A percentile compares a stretch with the other conserved stretches of the same genome.
phyloP scores from a whole-genome alignment of 2,888 invertebrate species.

The Muschampia staudingeri region DNA sequence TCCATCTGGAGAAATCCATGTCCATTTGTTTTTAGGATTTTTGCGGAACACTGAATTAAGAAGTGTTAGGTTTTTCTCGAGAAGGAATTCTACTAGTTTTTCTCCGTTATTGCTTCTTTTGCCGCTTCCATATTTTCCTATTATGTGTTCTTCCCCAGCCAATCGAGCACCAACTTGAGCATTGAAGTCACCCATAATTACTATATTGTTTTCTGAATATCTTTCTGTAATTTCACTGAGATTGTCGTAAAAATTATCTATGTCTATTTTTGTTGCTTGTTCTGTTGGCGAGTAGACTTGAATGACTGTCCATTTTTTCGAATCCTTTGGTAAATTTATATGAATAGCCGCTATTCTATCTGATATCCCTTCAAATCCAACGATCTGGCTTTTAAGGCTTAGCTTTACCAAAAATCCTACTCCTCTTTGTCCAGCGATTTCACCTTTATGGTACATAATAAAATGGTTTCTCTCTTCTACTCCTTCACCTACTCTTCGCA shows the following conservation, averaged over 20 bases:
- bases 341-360: slow-evolving; percentile 54
- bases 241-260: neutral
- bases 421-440: slow-evolving; percentile 51
- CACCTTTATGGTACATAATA: slow-evolving; percentile 53
- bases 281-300: slow-evolving; percentile 54
- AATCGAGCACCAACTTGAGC: slow-evolving; percentile 50
- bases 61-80: slow-evolving; percentile 57
- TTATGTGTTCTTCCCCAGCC: slow-evolving; percentile 53
- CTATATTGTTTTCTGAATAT: slow-evolving; percentile 32
- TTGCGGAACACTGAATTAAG: slow-evolving; percentile 43
- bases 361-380: slow-evolving; percentile 54
- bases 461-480: slow-evolving; percentile 50
- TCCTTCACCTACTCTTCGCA: slow-evolving; percentile 54
- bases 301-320: slow-evolving; percentile 37
- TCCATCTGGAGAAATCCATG: slow-evolving; percentile 61
- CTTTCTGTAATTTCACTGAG: neutral
- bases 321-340: slow-evolving; percentile 21
- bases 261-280: slow-evolving; percentile 34
- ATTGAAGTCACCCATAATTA: slow-evolving; percentile 62
- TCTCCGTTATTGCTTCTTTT: slow-evolving; percentile 61
- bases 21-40: slow-evolving; percentile 56
- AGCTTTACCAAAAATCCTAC: slow-evolving; percentile 60
- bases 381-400: slow-evolving; percentile 50
- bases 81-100: slow-evolving; percentile 51
- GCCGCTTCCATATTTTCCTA: slow-evolving; percentile 54